These are phyloP conservation scores for Stomorhina lunata DNA, from an alignment of 2,888 invertebrate genomes.

Conservation along the genomic window DNA sequence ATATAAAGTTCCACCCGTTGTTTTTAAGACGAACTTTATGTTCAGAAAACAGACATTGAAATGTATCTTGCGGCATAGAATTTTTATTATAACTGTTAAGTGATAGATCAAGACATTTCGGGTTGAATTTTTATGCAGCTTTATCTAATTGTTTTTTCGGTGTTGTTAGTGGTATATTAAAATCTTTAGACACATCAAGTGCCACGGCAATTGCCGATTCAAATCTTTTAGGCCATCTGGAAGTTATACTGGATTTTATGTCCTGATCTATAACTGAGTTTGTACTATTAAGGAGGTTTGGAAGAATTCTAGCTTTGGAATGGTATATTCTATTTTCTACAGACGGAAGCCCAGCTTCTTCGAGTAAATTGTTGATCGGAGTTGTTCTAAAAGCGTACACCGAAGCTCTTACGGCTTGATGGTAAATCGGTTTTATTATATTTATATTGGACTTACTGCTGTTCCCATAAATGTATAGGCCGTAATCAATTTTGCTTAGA, in stretches of 20 bases:
- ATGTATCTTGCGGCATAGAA: not conserved
- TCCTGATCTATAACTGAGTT: not conserved
- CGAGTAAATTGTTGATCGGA: not conserved
- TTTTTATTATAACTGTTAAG: not conserved
- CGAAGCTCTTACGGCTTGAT: slow-evolving; percentile 1
- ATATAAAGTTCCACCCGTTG: not conserved
- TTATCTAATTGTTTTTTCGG: too few relatives aligned
- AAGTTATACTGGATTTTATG: not conserved
- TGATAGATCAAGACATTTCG: not conserved
- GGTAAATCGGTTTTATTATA: not conserved
- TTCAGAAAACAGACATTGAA: not conserved
- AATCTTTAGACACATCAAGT: not conserved
- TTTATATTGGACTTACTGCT: not conserved
- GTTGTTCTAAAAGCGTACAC: slow-evolving; percentile 7
- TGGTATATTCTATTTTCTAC: not conserved
- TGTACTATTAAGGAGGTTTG: not conserved
- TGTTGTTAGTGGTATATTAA: not conserved
- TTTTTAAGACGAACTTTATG: not conserved
- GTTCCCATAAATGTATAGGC: not conserved
- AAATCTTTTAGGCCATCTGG: not conserved
- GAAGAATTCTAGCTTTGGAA: not conserved
- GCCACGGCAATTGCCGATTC: not conserved
- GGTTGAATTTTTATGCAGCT: slow-evolving; percentile 1
- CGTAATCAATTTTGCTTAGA: not conserved
- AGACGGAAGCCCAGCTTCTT: not conserved